Base-by-base conservation (phyloP, 1,140 invertebrate species). In the Drosophila melanica region DNA sequence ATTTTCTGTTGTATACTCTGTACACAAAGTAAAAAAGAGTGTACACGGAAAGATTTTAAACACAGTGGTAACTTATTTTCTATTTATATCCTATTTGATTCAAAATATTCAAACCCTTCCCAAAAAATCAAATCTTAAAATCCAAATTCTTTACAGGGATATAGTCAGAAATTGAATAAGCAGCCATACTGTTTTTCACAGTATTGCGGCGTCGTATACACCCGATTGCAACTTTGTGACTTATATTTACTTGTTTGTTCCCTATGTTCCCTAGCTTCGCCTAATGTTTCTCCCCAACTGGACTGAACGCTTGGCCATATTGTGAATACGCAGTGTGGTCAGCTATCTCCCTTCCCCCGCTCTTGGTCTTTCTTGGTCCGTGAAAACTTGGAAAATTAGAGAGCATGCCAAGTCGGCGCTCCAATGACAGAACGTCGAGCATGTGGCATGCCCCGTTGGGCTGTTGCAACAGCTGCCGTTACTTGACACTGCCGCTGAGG, bases 401-500 rank as follows among this genome's bases (percentile, higher is more conserved):
- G 54, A 54, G 63, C 47, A 37, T n/a, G 41, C 60, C 50, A 59
- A 39, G 20, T 30, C 10, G 55, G 51, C 44, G 60, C 51, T 42
- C 14, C 33, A 53, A 33, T 48, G 12, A 71, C 44, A 66, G 44
- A 16, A 16, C n/a, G 30, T 45, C 33, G 58, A 44, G 48, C 10
- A 23, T 59, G 45, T 14, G 65, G 45, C 39, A 27, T 41, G 54
- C 10, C 37, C 45, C 27, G 33, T 35, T 50, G 47, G 23, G 37
- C 11, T 57, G 68, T 33, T 81, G 74, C 79, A 81, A 70, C 63
- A 79, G 77, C 80, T 75, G 80, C 65, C 63, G 79, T 73, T 68
- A 68, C 70, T 73, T 68, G 70, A 68, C 64, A 68, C 65, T 59
- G 45, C 48, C 48, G 35, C n/a, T 12, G 11, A 50, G 33, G 14